Evolutionary conservation across 2,888 invertebrate species (phyloP).

Genomic region (Vanessa cardui): DNA sequence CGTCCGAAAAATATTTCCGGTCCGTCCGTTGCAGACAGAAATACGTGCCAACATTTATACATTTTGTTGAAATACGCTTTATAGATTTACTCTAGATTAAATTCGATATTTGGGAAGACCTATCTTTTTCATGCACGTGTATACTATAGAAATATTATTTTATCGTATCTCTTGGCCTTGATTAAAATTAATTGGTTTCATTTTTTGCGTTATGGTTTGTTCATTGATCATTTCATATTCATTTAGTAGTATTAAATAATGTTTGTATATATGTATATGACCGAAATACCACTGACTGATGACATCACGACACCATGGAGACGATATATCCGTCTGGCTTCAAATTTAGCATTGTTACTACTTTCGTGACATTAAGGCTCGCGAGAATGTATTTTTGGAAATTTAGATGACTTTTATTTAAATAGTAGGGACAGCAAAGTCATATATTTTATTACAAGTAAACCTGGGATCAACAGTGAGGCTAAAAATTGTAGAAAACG

Average conservation of each 20-base stretch:
- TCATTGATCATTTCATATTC: neutral
- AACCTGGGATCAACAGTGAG: too few species aligned
- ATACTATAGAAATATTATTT: neutral
- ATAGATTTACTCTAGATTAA: slow-evolving; percentile 19
- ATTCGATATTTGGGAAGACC: neutral
- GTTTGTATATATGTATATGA: neutral
- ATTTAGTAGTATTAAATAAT: neutral
- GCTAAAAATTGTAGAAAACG: too few species aligned
- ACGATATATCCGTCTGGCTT: too few species aligned
- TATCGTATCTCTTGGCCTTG: neutral
- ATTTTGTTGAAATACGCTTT: slow-evolving; percentile 16
- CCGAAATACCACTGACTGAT: too few species aligned
- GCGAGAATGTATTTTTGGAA: too few species aligned
- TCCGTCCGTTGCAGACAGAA: slow-evolving; percentile 51
- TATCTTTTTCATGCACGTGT: neutral
- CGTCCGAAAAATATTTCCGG: slow-evolving; percentile 70
- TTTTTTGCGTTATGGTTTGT: too few species aligned
- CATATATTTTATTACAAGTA: too few species aligned
- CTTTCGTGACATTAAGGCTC: too few species aligned
- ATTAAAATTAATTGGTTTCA: neutral
- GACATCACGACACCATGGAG: too few species aligned
- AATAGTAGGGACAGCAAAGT: too few species aligned
- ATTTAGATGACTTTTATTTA: too few species aligned
- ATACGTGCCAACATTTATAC: slow-evolving; percentile 36
- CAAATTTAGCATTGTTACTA: too few species aligned